A percentile compares a stretch with the other conserved stretches of the same genome.
These are phyloP conservation scores for Mythimna pallens DNA, from an alignment of 2,888 invertebrate genomes.

Conservation along the genomic window DNA sequence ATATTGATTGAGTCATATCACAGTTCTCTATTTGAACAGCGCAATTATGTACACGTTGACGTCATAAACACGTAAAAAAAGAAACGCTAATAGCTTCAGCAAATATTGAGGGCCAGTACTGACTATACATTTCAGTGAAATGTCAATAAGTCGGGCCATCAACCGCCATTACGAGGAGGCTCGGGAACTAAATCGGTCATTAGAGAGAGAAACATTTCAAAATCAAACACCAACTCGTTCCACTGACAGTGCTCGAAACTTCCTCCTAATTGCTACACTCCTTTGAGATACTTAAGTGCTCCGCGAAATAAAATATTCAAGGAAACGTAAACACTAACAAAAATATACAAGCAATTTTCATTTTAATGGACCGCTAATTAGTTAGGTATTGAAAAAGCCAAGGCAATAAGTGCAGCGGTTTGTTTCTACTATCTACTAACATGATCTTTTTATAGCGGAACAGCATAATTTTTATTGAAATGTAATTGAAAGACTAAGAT, in stretches of 20 bases:
- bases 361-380: conserved; percentile 36
- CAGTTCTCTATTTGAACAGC: conserved; percentile 26
- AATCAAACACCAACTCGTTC: conserved; percentile 83
- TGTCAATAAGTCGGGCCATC: conserved; percentile 80
- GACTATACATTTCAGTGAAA: conserved; percentile 64
- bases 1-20: conserved; percentile 25
- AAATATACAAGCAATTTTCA: conserved; percentile 36
- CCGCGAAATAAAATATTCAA: conserved; percentile 68
- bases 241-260: conserved; percentile 79
- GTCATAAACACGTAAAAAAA: conserved; percentile 63
- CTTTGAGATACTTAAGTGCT: conserved; percentile 73
- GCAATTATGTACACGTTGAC: conserved; percentile 44
- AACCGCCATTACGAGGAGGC: conserved; percentile 76
- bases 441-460: conserved; percentile 17
- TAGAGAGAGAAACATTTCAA: conserved; percentile 85
- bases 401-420: conserved; percentile 7
- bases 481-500: conserved; percentile 11
- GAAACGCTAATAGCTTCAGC: conserved; percentile 70
- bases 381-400: conserved; percentile 11
- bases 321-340: conserved; percentile 52
- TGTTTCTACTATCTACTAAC: conserved; percentile 12
- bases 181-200: conserved; percentile 78
- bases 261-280: conserved; percentile 68
- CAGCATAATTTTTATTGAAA: conserved; percentile 13
- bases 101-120: conserved; percentile 77